phyloP scores from a whole-genome alignment of 2,113 vertebrate genomes.

The Origma solitaria region DNA sequence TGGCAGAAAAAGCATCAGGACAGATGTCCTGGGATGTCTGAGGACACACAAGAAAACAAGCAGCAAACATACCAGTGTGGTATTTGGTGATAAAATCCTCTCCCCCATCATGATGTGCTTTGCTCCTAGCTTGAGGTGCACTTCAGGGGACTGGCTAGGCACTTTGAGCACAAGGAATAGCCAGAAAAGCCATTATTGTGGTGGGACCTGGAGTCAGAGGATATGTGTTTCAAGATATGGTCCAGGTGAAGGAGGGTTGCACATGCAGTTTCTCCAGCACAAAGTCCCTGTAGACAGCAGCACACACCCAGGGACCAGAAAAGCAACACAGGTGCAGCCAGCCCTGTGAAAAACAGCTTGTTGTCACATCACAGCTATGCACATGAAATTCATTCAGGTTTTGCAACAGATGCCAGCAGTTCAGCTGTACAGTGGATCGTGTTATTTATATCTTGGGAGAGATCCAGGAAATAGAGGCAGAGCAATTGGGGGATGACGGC shows the following conservation, averaged over 20 bases:
- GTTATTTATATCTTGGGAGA: constrained; percentile 23
- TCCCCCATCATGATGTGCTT: fast-evolving
- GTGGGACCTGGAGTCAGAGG: not conserved
- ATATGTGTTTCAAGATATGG: fast-evolving
- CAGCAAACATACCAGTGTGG: not conserved
- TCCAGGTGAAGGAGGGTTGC: not conserved
- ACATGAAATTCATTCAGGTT: not conserved
- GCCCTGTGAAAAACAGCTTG: not conserved
- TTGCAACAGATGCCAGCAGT: not conserved
- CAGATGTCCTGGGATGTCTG: not conserved
- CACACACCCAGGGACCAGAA: not conserved
- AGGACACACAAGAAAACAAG: not conserved
- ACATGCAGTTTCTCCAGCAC: fast-evolving
- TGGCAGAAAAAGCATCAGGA: not conserved
- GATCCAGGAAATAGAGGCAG: not conserved
- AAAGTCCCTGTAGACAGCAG: fast-evolving
- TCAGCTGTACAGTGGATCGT: not conserved
- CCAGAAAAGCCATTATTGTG: not conserved
- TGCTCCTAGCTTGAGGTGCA: not conserved
- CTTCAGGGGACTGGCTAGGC: not conserved
- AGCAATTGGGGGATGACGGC: not conserved
- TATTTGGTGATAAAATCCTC: not conserved
- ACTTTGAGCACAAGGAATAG: not conserved
- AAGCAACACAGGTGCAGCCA: not conserved
- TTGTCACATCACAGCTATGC: not conserved